Evolutionary conservation across 2,797 vertebrate species (phyloP).

Genomic region (Pipistrellus pygmaeus): DNA sequence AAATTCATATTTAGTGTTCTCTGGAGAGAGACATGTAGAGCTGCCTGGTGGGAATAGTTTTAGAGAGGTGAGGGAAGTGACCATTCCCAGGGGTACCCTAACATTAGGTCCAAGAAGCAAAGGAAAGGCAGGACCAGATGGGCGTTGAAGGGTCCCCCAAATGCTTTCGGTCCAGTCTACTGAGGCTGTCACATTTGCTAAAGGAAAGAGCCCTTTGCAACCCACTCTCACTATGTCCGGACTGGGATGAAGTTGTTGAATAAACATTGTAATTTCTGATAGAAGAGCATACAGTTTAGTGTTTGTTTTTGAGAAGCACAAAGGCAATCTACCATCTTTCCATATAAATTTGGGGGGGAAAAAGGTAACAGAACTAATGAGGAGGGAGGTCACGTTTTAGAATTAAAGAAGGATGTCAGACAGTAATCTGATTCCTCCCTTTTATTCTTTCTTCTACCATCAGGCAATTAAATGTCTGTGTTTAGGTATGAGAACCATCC

Average conservation of each 20-base stretch:
- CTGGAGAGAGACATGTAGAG: not conserved
- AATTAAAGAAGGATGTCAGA: not conserved
- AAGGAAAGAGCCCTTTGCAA: not conserved
- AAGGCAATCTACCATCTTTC: not conserved
- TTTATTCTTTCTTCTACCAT: not conserved
- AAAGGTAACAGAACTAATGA: not conserved
- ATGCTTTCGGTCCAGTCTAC: not conserved
- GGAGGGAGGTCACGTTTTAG: not conserved
- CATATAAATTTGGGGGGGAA: not conserved
- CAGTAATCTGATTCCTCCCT: not conserved
- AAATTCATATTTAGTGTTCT: not conserved
- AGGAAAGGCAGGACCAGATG: not conserved
- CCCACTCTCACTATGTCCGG: not conserved
- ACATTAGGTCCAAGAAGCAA: not conserved
- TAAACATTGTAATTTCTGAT: slow-evolving; percentile 5
- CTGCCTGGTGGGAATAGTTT: not conserved
- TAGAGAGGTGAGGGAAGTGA: not conserved
- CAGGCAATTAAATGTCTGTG: not conserved
- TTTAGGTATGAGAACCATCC: not conserved
- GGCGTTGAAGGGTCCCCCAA: not conserved
- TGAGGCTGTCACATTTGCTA: not conserved
- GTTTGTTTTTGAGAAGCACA: slow-evolving; percentile 19
- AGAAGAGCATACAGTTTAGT: not conserved
- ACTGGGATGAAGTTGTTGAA: not conserved
- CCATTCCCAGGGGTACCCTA: not conserved